Evolutionary conservation across 1,140 invertebrate genomes (phyloP).

Genomic region (Drosophila arizonae): DNA sequence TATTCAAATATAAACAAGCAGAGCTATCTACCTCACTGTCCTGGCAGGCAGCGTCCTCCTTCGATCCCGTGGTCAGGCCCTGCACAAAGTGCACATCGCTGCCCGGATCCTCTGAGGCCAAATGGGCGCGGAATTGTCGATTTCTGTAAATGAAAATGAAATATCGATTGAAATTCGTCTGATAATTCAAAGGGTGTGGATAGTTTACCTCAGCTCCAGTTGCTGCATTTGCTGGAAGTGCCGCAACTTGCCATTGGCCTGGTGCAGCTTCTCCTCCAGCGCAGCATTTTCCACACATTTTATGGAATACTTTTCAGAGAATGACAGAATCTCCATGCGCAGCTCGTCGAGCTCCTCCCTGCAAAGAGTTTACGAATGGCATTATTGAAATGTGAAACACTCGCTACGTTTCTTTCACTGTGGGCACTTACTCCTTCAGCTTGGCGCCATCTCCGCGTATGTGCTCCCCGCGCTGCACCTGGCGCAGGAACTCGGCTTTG

Average conservation of each 20-base stretch:
- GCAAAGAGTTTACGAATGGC: background rate
- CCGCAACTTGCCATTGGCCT: conserved; percentile 89
- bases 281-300: conserved; percentile 95
- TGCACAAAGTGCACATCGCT: conserved; percentile 83
- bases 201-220: conserved; percentile 86
- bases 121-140: conserved; percentile 89
- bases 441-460: conserved; percentile 64
- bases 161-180: no score
- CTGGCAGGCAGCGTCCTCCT: conserved; percentile 64
- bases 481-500: conserved; percentile 92
- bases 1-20: no score
- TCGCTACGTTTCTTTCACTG: background rate
- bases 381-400: background rate
- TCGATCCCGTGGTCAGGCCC: conserved; percentile 56
- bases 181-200: background rate
- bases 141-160: conserved; percentile 84
- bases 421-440: conserved; percentile 71
- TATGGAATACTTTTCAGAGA: conserved; percentile 95
- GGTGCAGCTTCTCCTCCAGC: conserved; percentile 91
- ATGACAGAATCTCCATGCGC: conserved; percentile 91
- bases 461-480: conserved; percentile 85
- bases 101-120: conserved; percentile 86
- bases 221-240: conserved; percentile 89
- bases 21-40: conserved; percentile 73
- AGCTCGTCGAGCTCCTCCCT: conserved; percentile 93